A percentile compares a stretch with the other conserved stretches of the same genome.
Evolutionary conservation across 2,888 invertebrate species (phyloP).

Genomic region (Uloborus plumipes): DNA sequence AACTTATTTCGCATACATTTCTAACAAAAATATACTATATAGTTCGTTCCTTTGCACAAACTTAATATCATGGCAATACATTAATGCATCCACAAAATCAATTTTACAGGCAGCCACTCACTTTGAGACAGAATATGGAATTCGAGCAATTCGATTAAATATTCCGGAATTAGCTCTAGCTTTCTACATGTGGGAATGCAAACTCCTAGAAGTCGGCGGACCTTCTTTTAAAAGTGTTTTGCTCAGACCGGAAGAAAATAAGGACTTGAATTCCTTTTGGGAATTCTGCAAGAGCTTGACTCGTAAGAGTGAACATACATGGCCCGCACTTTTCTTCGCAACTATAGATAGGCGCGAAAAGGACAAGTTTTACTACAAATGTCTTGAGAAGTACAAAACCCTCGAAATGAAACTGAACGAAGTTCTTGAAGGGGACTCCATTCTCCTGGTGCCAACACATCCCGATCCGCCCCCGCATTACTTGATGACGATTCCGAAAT

Average conservation of each 20-base stretch:
- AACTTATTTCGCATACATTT: too few species aligned
- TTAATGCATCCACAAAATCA: too few species aligned
- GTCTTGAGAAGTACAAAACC: slow-evolving; percentile 6
- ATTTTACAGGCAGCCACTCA: slow-evolving; percentile 61
- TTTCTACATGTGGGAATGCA: slow-evolving; percentile 71
- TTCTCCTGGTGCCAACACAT: slow-evolving; percentile 89
- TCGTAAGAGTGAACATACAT: slow-evolving; percentile 17
- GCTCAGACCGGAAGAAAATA: slow-evolving; percentile 43
- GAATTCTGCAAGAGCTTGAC: slow-evolving; percentile 25
- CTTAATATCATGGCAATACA: too few species aligned
- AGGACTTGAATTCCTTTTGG: slow-evolving; percentile 69
- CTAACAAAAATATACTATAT: too few species aligned
- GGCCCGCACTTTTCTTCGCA: slow-evolving; percentile 13
- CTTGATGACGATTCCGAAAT: slow-evolving; percentile 83
- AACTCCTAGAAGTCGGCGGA: slow-evolving; percentile 68
- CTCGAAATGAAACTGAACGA: slow-evolving; percentile 22
- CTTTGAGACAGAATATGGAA: slow-evolving; percentile 74
- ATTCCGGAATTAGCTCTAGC: slow-evolving; percentile 70
- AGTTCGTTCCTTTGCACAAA: too few species aligned
- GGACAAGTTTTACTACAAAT: slow-evolving; percentile 14
- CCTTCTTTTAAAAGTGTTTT: slow-evolving; percentile 65
- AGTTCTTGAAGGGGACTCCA: slow-evolving; percentile 77
- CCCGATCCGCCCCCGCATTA: slow-evolving; percentile 91
- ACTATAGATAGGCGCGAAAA: slow-evolving; percentile 74
- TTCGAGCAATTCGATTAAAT: slow-evolving; percentile 77